Evolutionary conservation across 2,797 vertebrate genomes (phyloP), one percentile per base, ranked within the genome.

Genomic region (Gymnoscopelus braueri): DNA sequence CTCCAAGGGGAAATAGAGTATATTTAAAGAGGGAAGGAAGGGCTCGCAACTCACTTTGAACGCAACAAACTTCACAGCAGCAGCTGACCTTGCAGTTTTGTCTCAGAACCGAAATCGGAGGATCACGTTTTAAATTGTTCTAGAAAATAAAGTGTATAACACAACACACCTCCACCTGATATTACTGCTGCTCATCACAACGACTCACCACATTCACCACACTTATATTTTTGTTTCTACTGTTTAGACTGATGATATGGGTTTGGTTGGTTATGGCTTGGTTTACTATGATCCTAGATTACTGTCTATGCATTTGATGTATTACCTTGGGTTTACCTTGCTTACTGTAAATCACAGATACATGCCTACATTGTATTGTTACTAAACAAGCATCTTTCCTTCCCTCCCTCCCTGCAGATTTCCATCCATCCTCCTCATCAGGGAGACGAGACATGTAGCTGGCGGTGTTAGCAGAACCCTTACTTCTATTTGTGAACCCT

Each of bases 371-470:
- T 39, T 39, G 35, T 8, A 39, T 5, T 44, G 39, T 44, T 44
- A 44, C 8, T 10, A 9, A 44, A 44, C 29, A 6, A 8, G 3
- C 9, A 3, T n/a, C 49, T 48, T 5, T 61, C 24, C 23, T 54
- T 44, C 48, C 1, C n/a, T 29, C 51, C 13, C n/a, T 11, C 7
- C 24, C 66, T 71, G 61, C 69, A 75, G 75, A 77, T 75, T 78
- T n/a, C 63, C 72, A 11, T 81, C 75, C 63, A 57, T 67, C 78
- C 62, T 75, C 77, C 62, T 77, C 69, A 66, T 60, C 80, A 75
- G 69, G 77, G 66, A 60, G 60, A 63, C 81, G 75, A 83, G 89
- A 79, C 77, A 93, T 93, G 90, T 93, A 91, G 88, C 84, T 73
- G 60, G 57, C 84, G 77, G 81, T 65, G 63, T 48, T 69, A 74